Evolutionary conservation across 2,797 vertebrate genomes (phyloP), one percentile per base, ranked within the genome.

Genomic region (Artibeus lituratus): DNA sequence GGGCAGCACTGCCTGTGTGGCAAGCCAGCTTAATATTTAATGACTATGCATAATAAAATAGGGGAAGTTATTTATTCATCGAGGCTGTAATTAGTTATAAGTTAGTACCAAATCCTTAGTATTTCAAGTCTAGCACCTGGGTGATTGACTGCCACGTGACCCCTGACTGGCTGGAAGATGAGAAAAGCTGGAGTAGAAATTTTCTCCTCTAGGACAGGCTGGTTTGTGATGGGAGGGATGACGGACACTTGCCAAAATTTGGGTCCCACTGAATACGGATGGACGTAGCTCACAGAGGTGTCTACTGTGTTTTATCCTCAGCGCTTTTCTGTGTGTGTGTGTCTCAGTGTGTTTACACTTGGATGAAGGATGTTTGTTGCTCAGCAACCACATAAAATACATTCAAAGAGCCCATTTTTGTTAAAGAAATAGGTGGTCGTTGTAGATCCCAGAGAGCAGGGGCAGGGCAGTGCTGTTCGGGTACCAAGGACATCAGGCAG

Each of bases 251-350:
- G 98, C 98, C 98, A 98, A 98, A 80, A 51, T 95, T 95, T 97
- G 98, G 97, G 97, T 97, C 95, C 92, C 73, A 90, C 96, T 97
- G 98, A 98, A 96, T 96, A 96, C 97, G 98, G 98, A 98, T 98
- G 98, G 98, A 97, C 97, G 88, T 78, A 92, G 86, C 97, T 98
- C 98, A 98, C 98, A 98, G 98, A 98, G 97, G 93, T 97, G 81
- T 97, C 97, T 95, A 98, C 97, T 98, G 96, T 98, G 96, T 94
- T 95, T 93, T 91, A 82, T 93, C 91, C 87, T 97, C 22, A 2
- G 89, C 62, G 21, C 65, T 97, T 87, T 49, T 67, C 35, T 42
- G 35, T 62, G 49, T 90, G 32, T 89, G 35, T 62, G 49, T 35
- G 44, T 37, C 29, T 44, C 24, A 37, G 19, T 85, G 26, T 77